phyloP scores from a whole-genome alignment of 1,140 invertebrate genomes.

The Paracyclopina nana region DNA sequence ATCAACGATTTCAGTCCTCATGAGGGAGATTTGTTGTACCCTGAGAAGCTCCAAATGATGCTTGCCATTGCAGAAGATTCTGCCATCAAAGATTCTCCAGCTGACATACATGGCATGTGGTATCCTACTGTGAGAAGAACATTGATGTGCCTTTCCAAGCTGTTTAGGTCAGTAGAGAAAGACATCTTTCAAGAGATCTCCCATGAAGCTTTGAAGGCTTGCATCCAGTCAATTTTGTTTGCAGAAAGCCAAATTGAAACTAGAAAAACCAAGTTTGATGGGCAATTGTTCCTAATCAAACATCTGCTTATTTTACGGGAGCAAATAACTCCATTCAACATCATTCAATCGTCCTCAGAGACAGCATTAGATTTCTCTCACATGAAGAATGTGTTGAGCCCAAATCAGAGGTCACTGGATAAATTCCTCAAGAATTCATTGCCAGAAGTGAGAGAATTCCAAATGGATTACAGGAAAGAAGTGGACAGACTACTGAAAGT shows the following conservation, averaged over 20 bases:
- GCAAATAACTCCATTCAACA: conserved; percentile 94
- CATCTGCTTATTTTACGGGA: conserved; percentile 88
- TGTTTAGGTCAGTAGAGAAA: conserved; percentile 84
- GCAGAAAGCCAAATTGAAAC: neutral
- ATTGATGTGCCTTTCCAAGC: conserved; percentile 75
- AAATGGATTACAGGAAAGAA: conserved; percentile 66
- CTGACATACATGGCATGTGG: conserved; percentile 98
- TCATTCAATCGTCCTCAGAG: conserved; percentile 81
- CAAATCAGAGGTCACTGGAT: conserved; percentile 75
- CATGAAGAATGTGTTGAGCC: conserved; percentile 41
- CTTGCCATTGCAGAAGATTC: conserved; percentile 32
- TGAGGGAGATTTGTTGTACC: conserved; percentile 87
- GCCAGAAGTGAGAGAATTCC: conserved; percentile 38
- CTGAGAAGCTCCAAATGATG: conserved; percentile 94
- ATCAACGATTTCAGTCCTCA: conserved; percentile 57
- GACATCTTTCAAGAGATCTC: conserved; percentile 71
- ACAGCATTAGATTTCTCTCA: conserved; percentile 67
- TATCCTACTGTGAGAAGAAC: conserved; percentile 90
- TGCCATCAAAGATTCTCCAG: conserved; percentile 40
- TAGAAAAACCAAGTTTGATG: conserved; percentile 48
- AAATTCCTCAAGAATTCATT: conserved; percentile 72
- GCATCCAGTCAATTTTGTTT: conserved; percentile 39
- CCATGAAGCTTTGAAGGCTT: conserved; percentile 76
- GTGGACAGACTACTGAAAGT: conserved; percentile 75
- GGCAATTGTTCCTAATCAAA: conserved; percentile 88